phyloP scores from a whole-genome alignment of 2,797 vertebrate genomes.

The Cephalopachus bancanus region DNA sequence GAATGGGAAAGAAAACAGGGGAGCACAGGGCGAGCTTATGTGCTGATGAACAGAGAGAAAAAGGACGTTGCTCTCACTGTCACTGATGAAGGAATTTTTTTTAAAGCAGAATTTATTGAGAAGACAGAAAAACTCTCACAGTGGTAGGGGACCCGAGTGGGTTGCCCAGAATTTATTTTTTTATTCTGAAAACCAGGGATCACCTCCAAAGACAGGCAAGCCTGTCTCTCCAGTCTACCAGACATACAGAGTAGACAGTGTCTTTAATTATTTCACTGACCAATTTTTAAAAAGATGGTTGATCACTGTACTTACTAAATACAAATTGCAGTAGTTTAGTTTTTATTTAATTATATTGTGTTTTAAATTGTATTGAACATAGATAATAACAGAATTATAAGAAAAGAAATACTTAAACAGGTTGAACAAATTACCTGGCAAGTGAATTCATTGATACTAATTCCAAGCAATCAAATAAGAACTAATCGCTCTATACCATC shows the following conservation, averaged over 20 bases:
- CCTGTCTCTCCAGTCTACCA: not conserved
- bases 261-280: not conserved
- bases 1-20: not conserved
- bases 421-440: conserved; percentile 33
- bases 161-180: not conserved
- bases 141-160: no score
- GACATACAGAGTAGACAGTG: not conserved
- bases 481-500: conserved; percentile 29
- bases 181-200: not conserved
- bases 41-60: not conserved
- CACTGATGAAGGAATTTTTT: not conserved
- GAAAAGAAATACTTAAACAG: not conserved
- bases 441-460: conserved; percentile 56
- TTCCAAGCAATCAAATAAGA: conserved; percentile 29
- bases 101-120: no score
- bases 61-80: not conserved
- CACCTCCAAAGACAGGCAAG: not conserved
- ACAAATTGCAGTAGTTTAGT: not conserved
- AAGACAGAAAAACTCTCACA: no score
- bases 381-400: conserved; percentile 16
- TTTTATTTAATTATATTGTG: conserved; percentile 59
- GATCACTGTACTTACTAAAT: not conserved
- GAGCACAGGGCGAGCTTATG: rapidly evolving
- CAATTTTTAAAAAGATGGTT: no score
- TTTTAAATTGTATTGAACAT: conserved; percentile 48